Conservation (phyloP, 2,888 invertebrate species). For the Camponotus fellah region DNA sequence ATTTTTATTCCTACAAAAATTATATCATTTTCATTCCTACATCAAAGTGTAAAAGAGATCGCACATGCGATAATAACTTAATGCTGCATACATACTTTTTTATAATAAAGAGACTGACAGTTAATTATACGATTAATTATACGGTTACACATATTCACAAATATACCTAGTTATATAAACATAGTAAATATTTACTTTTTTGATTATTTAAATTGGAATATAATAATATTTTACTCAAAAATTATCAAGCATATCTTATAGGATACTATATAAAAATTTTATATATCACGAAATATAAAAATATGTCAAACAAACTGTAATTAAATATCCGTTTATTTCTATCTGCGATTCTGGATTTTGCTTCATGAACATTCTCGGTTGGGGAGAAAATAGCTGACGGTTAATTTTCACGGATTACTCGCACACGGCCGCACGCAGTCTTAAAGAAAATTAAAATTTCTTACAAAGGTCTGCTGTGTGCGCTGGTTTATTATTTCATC, state of each 20-base stretch:
- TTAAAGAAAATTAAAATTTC: constrained; percentile 51
- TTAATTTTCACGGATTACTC: constrained; percentile 35
- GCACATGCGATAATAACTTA: neutral
- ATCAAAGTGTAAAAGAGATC: neutral
- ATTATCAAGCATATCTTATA: no score
- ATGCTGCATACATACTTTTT: neutral
- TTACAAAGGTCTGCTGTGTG: constrained; percentile 14
- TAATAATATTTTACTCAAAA: constrained; percentile 10
- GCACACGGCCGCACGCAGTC: neutral
- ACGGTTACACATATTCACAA: neutral
- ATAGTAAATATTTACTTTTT: neutral
- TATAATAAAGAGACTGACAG: neutral
- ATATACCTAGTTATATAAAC: neutral
- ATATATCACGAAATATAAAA: constrained; percentile 10
- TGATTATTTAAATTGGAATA: neutral
- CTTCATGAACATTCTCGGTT: neutral
- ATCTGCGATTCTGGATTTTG: neutral
- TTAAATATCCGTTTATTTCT: constrained; percentile 39
- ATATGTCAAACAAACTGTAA: neutral
- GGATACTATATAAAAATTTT: neutral
- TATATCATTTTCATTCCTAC: neutral
- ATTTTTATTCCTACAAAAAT: neutral
- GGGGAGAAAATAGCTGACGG: constrained; percentile 16
- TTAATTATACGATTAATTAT: neutral
- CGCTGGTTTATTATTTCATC: constrained; percentile 21